Evolutionary conservation across 92 coral and sea anemone genomes (phyloP), one percentile per base, ranked within the genome.

Genomic region (Actinostola sp.): DNA sequence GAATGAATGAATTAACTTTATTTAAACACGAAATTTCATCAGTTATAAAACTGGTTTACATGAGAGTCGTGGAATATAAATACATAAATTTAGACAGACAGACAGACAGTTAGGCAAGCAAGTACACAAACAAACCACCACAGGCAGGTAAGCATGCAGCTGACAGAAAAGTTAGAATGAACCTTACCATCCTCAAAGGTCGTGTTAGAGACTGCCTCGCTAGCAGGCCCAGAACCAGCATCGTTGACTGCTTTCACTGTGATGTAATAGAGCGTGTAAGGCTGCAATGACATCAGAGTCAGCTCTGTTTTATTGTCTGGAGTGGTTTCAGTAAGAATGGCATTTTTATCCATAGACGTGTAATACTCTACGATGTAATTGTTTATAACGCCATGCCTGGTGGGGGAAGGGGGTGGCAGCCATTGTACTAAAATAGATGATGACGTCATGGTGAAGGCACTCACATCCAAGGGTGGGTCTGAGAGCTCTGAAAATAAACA

Each of bases 111-210:
- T n/a, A n/a, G n/a, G n/a, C n/a, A n/a, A n/a, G n/a, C n/a, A n/a
- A n/a, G n/a, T n/a, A n/a, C n/a, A n/a, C n/a, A n/a, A n/a, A n/a
- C n/a, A n/a, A n/a, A n/a, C n/a, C n/a, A n/a, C n/a, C n/a, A n/a
- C n/a, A n/a, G n/a, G n/a, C n/a, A n/a, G n/a, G n/a, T n/a, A n/a
- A n/a, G n/a, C n/a, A n/a, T n/a, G n/a, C n/a, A n/a, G n/a, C n/a
- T n/a, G n/a, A n/a, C n/a, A n/a, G n/a, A n/a, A n/a, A n/a, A n/a
- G n/a, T n/a, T n/a, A n/a, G n/a, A n/a, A n/a, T n/a, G n/a, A n/a
- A n/a, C n/a, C 88, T 71, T 57, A 90, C 96, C 70, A 71, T 75
- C 96, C 61, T 90, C 85, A 16, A 55, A 65, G 3, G 96, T 90
- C 25, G 57, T 84, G 70, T 83, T 90, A 9, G 20, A 30, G 1